Evolutionary conservation across 2,888 invertebrate species (phyloP).

Genomic region (Aporophyla lueneburgensis): DNA sequence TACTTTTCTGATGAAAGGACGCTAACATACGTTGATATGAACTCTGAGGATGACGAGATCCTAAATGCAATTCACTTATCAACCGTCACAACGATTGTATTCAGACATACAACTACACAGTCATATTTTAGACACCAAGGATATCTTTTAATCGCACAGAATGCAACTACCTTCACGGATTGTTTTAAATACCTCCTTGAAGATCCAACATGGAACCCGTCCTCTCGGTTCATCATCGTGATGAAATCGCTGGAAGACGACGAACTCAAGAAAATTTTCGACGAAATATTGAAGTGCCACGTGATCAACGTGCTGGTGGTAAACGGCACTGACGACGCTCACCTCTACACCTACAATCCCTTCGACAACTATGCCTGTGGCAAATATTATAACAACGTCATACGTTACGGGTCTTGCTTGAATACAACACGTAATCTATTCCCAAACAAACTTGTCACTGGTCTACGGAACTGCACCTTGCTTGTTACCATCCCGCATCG

Average conservation of each 20-base stretch:
- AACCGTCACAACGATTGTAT: constrained; percentile 15
- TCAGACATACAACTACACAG: constrained; percentile 10
- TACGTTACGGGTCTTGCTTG: constrained; percentile 74
- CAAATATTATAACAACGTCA: constrained; percentile 72
- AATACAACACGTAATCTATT: constrained; percentile 64
- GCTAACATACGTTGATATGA: constrained; percentile 55
- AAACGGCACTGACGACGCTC: constrained; percentile 67
- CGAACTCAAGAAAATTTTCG: constrained; percentile 70
- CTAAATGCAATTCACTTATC: constrained; percentile 59
- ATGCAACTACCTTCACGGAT: constrained; percentile 59
- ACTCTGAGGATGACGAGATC: constrained; percentile 40
- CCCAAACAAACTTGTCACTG: constrained; percentile 71
- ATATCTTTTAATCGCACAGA: constrained; percentile 70
- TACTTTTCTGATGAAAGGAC: constrained; percentile 52
- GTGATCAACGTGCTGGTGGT: constrained; percentile 73
- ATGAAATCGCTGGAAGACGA: constrained; percentile 59
- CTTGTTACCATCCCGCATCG: constrained; percentile 63
- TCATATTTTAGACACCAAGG: constrained; percentile 47
- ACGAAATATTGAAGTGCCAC: constrained; percentile 69
- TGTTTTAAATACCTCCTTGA: constrained; percentile 60
- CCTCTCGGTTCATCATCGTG: constrained; percentile 71
- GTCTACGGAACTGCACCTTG: constrained; percentile 76
- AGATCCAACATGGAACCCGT: constrained; percentile 75
- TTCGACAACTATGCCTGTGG: constrained; percentile 80
- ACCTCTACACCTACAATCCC: constrained; percentile 80